Percentiles rank a stretch among this genome's conserved stretches.
Evolutionary conservation across 2,113 vertebrate genomes (phyloP).

Genomic region (Gymnocephalus cernua): DNA sequence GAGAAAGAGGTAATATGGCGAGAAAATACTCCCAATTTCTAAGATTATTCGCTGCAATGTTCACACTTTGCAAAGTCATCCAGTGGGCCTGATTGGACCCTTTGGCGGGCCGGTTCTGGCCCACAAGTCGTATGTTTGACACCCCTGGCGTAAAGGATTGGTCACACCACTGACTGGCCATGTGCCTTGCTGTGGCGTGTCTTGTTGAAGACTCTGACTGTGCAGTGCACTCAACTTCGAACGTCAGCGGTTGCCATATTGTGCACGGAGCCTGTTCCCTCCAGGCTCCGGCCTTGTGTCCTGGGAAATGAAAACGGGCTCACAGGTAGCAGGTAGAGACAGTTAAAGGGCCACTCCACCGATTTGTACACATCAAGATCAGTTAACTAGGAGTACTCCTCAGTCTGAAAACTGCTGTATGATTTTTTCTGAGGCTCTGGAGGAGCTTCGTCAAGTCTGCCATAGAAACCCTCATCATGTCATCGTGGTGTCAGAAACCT

Average conservation of each 20-base stretch:
- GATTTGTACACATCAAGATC: not conserved
- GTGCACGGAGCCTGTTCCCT: too few species aligned
- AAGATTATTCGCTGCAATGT: too few species aligned
- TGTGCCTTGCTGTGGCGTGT: not conserved
- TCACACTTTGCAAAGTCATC: too few species aligned
- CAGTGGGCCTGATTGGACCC: too few species aligned
- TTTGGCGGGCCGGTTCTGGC: too few species aligned
- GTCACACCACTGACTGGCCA: too few species aligned
- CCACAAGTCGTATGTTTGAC: too few species aligned
- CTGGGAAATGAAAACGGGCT: not conserved
- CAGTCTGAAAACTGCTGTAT: not conserved
- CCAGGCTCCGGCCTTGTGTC: not conserved
- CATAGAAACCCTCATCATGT: not conserved
- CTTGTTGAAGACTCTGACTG: not conserved
- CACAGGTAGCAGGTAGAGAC: not conserved
- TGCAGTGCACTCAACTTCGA: too few species aligned
- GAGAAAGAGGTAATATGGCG: too few species aligned
- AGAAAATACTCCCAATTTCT: too few species aligned
- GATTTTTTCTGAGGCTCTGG: not conserved
- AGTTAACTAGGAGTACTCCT: not conserved
- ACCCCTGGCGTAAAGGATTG: too few species aligned
- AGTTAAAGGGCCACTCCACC: not conserved
- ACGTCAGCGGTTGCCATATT: too few species aligned
- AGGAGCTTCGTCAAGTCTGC: not conserved
- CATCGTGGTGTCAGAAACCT: not conserved